Evolutionary conservation across 1,140 invertebrate genomes (phyloP), one percentile per base, ranked within the genome.

Genomic region (Scaptomyza graminum): DNA sequence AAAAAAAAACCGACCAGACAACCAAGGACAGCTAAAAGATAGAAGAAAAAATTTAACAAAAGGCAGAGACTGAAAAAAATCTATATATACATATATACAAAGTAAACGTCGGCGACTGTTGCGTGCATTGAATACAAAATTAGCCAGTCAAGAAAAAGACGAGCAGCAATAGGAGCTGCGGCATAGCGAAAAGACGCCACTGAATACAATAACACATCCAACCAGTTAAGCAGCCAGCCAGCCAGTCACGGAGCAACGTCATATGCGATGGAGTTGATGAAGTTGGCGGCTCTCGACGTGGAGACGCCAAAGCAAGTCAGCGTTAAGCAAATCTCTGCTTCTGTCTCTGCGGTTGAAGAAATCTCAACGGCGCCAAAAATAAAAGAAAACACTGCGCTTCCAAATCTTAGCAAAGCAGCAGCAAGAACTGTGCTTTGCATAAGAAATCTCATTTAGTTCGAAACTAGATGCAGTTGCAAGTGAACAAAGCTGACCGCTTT

Each of bases 101-200:
- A 79, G 79, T 76, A 87, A 87, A 76, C 61, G 83, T 34, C 64
- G 66, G 74, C 62, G 83, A 83, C 79, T 87, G 79, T 83, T 88
- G 83, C 83, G 82, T 87, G 82, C 83, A 87, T 79, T 88, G 82
- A 87, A 87, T 87, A 76, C 76, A 83, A 87, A 87, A 87, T 88
- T 71, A 87, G 74, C 73, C 68, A 52, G 37, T 12, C 8, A 16
- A 13, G 37, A 16, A 34, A 1, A 60, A 34, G 31, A 34, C 31
- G 44, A n/a, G 37, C 37, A 39, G 47, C 5, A 37, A 31, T 3
- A 37, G 28, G 1, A 34, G 28, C 16, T 39, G 15, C 8, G 8
- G 15, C 25, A 15, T 5, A 43, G 47, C 15, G 6, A 37, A 9
- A 12, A 64, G 39, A 31, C 9, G 7, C 13, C 18, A 22, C 18